phyloP scores from a whole-genome alignment of 1,140 invertebrate species.

The Penaeus indicus region DNA sequence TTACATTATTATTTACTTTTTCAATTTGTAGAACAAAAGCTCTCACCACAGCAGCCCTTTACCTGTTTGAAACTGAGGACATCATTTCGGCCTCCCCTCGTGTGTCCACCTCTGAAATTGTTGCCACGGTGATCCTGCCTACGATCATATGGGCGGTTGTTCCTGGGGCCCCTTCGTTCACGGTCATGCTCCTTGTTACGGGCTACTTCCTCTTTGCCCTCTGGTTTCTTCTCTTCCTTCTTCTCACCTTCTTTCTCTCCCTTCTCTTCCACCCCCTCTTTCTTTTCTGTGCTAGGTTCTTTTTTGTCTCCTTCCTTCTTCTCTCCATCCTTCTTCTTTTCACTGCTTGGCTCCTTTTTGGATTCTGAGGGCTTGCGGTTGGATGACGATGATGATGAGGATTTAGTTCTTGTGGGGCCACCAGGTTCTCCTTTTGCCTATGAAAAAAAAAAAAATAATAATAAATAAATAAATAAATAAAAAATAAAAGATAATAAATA shows the following conservation, averaged over 20 bases:
- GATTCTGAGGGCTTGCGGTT: constrained; percentile 28
- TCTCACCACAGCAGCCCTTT: constrained; percentile 23
- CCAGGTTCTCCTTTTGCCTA: constrained; percentile 56
- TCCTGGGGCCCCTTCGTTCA: constrained; percentile 5
- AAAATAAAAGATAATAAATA: too few species aligned
- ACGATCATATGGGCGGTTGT: constrained; percentile 39
- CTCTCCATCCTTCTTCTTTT: constrained; percentile 50
- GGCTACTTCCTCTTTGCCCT: constrained; percentile 33
- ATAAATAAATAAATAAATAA: too few species aligned
- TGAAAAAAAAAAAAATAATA: too few species aligned
- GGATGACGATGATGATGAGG: constrained; percentile 37
- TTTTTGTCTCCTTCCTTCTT: constrained; percentile 47
- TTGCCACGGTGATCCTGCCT: constrained; percentile 30
- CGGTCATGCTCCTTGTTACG: constrained; percentile 50
- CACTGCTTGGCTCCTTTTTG: constrained; percentile 5
- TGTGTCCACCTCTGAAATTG: neutral
- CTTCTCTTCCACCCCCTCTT: constrained; percentile 45
- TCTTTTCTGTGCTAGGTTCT: constrained; percentile 38
- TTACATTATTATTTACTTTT: neutral
- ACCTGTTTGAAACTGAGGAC: constrained; percentile 56
- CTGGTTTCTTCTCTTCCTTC: constrained; percentile 27
- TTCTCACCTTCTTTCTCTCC: constrained; percentile 44
- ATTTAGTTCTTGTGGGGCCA: constrained; percentile 44
- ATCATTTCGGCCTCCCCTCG: constrained; percentile 31
- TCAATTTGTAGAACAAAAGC: neutral